These are phyloP conservation scores for Zeus faber DNA, from an alignment of 2,113 vertebrate genomes.

Conservation along the genomic window DNA sequence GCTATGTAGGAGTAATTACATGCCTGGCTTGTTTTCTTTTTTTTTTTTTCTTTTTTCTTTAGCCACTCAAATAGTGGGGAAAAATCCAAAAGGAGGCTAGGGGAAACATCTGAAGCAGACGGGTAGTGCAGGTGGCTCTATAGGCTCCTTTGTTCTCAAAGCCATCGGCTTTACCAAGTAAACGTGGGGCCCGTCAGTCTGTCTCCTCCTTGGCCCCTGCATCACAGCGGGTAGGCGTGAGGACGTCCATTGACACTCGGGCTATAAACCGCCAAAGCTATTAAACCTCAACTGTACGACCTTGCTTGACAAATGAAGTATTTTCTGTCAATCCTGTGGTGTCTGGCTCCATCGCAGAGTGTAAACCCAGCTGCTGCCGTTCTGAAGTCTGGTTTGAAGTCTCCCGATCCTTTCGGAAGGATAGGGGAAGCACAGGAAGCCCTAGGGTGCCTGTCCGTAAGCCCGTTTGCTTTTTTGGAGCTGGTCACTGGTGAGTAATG, in stretches of 20 bases:
- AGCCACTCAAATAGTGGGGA: neutral
- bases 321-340: too few relatives aligned
- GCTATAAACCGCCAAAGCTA: neutral
- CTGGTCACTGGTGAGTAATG: too few relatives aligned
- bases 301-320: too few relatives aligned
- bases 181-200: neutral
- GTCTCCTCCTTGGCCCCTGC: neutral
- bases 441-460: too few relatives aligned
- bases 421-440: too few relatives aligned
- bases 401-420: too few relatives aligned
- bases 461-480: too few relatives aligned
- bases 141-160: slow-evolving; percentile 4
- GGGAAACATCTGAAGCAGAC: neutral
- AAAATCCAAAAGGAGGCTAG: neutral
- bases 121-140: neutral
- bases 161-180: slow-evolving; percentile 5
- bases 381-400: too few relatives aligned
- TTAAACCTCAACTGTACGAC: too few relatives aligned
- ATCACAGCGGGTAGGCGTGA: neutral
- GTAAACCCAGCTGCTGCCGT: too few relatives aligned
- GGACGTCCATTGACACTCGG: neutral
- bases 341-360: too few relatives aligned
- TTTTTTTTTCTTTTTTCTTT: slow-evolving; percentile 3
- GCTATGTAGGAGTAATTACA: neutral
- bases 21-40: neutral